Conservation (phyloP, 2,888 invertebrate genomes). For the Cheilosia soror region DNA sequence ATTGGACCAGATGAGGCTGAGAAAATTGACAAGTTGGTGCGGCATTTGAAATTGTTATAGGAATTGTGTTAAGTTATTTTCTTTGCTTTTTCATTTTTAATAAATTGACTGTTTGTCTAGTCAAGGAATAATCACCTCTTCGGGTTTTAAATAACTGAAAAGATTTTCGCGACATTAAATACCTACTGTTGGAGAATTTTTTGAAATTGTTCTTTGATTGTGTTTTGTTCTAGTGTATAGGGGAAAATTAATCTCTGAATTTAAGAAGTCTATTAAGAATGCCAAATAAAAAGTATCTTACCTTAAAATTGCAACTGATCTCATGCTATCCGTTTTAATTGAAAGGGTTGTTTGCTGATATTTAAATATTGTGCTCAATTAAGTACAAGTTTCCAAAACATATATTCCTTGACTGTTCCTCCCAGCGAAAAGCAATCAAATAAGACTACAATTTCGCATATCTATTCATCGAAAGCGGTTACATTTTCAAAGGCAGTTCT, state of each 20-base stretch:
- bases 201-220: too few species aligned
- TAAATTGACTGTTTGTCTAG: too few species aligned
- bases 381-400: not conserved
- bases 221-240: too few species aligned
- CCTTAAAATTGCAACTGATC: slow-evolving; percentile 59
- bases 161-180: not conserved
- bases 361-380: not conserved
- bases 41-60: slow-evolving; percentile 87
- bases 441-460: slow-evolving; percentile 4
- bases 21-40: slow-evolving; percentile 87
- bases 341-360: slow-evolving; percentile 9
- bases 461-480: not conserved
- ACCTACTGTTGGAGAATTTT: too few species aligned
- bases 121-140: too few species aligned
- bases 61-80: slow-evolving; percentile 10
- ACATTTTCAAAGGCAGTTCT: slow-evolving; percentile 19
- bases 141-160: too few species aligned
- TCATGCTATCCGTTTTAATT: slow-evolving; percentile 72
- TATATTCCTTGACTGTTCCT: not conserved
- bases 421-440: not conserved
- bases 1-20: slow-evolving; percentile 88
- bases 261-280: not conserved
- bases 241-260: not conserved
- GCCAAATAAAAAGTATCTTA: slow-evolving; percentile 13
- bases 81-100: slow-evolving; percentile 2